Conservation (phyloP, 92 coral and sea anemone species). For the Heliopora coerulea region DNA sequence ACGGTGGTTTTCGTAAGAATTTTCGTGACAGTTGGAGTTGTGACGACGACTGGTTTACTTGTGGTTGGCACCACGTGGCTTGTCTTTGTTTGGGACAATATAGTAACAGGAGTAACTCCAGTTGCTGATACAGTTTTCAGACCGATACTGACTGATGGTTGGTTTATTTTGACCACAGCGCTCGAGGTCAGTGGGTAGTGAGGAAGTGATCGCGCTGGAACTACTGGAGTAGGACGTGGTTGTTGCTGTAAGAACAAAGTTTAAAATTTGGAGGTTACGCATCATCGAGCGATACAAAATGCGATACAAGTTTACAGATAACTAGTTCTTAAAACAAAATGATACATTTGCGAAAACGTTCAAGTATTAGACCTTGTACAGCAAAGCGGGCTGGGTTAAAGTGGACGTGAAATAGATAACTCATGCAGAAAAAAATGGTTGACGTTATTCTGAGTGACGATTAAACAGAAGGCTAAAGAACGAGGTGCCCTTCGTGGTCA, state of each 20-base stretch:
- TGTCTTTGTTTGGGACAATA: conserved; percentile 7
- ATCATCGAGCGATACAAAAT: no score
- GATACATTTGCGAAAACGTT: no score
- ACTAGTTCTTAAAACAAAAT: no score
- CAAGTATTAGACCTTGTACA: no score
- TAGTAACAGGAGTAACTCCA: conserved; percentile 17
- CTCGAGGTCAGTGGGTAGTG: conserved; percentile 35
- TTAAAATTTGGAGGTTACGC: no score
- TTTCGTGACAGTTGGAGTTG: conserved; percentile 16
- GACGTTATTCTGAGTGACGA: no score
- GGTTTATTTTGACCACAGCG: conserved; percentile 33
- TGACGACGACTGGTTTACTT: conserved; percentile 19
- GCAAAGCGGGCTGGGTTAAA: no score
- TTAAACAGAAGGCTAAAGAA: no score
- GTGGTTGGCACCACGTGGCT: conserved; percentile 12
- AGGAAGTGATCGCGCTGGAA: conserved; percentile 47
- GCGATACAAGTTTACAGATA: no score
- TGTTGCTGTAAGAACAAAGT: conserved; percentile 17
- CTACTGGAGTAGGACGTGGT: conserved; percentile 39
- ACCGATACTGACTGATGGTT: conserved; percentile 19
- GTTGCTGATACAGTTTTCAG: conserved; percentile 44
- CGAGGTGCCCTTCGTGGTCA: no score
- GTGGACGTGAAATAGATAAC: no score
- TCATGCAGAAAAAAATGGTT: no score
- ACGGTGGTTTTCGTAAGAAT: conserved; percentile 19